These are phyloP conservation scores for Sebastes cheni DNA, from an alignment of 2,797 vertebrate species.

Conservation along the genomic window DNA sequence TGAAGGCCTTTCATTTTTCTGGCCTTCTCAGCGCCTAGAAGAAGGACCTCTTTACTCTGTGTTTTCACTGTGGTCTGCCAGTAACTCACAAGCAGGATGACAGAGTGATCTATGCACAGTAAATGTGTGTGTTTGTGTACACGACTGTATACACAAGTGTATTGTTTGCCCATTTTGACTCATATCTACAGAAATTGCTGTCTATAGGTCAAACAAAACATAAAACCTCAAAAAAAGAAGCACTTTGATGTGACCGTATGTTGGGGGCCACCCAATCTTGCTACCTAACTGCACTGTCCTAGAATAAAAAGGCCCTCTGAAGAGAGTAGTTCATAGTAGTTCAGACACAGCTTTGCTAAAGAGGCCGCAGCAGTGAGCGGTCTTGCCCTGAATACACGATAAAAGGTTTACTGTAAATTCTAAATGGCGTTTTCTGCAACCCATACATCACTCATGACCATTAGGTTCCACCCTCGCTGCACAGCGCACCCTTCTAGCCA, in stretches of 20 bases:
- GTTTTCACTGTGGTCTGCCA: constrained; percentile 72
- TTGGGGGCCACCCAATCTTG: constrained; percentile 40
- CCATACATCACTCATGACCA: constrained; percentile 80
- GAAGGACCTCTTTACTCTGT: constrained; percentile 70
- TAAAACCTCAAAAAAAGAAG: constrained; percentile 2
- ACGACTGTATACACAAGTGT: not conserved
- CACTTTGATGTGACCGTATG: constrained; percentile 32
- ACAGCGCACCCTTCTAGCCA: constrained; percentile 72
- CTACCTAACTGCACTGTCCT: constrained; percentile 40
- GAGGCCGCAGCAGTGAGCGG: constrained; percentile 66
- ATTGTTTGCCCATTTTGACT: constrained; percentile 13
- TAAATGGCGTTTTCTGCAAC: constrained; percentile 80
- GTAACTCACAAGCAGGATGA: constrained; percentile 69
- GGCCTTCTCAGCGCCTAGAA: constrained; percentile 72
- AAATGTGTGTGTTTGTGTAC: constrained; percentile 5
- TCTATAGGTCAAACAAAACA: constrained; percentile 29
- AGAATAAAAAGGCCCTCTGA: constrained; percentile 49
- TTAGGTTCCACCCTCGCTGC: constrained; percentile 76
- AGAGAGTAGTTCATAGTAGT: constrained; percentile 59
- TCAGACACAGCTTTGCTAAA: constrained; percentile 70
- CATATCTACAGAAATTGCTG: constrained; percentile 5
- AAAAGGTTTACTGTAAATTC: constrained; percentile 81
- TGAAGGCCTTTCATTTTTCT: constrained; percentile 81
- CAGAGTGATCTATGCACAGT: constrained; percentile 46
- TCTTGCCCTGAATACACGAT: constrained; percentile 77